phyloP scores from a whole-genome alignment of 2,113 vertebrate species.

The Ciconia stormi region DNA sequence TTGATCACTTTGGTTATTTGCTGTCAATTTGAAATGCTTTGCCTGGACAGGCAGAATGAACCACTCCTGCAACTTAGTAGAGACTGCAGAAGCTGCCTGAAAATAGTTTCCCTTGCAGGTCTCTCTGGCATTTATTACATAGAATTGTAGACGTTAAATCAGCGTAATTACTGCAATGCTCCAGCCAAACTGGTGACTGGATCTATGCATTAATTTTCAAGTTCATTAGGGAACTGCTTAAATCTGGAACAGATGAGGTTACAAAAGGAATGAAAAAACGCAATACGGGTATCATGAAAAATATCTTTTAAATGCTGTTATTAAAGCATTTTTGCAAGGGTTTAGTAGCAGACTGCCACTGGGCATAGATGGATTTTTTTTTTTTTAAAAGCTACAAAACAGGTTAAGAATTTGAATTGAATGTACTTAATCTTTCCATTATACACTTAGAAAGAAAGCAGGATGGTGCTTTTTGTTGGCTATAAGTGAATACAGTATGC shows the following conservation, averaged over 20 bases:
- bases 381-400: neutral
- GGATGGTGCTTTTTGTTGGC: neutral
- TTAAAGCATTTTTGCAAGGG: neutral
- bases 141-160: neutral
- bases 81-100: neutral
- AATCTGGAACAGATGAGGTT: neutral
- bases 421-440: too few relatives aligned
- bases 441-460: neutral
- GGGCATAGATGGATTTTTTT: neutral
- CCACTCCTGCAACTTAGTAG: neutral
- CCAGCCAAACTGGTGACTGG: neutral
- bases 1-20: neutral
- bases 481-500: neutral
- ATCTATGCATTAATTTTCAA: neutral
- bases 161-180: neutral
- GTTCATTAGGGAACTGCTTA: neutral
- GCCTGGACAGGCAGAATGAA: neutral
- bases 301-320: neutral
- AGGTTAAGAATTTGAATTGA: neutral
- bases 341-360: neutral
- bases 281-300: neutral
- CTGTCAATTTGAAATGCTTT: neutral
- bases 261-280: neutral
- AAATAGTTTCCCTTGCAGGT: neutral
- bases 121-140: neutral